A percentile compares a stretch with the other conserved stretches of the same genome.
These are phyloP conservation scores for Ondatra zibethicus DNA, from an alignment of 2,113 vertebrate genomes.

Conservation along the genomic window DNA sequence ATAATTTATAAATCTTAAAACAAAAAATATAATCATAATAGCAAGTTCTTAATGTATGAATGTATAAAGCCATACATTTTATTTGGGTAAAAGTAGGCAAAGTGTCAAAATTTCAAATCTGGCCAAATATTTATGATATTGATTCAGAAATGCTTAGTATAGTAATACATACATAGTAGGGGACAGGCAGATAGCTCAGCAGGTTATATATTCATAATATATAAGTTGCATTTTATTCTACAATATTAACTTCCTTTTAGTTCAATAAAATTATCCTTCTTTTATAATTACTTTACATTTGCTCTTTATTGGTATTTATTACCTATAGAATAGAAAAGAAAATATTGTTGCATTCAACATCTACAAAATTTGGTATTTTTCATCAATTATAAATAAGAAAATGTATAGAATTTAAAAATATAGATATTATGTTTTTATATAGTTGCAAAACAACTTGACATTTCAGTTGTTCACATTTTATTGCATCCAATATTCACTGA, in stretches of 20 bases:
- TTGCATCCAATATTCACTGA: neutral
- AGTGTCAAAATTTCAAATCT: neutral
- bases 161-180: neutral
- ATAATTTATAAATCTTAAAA: slow-evolving; percentile 17
- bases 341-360: neutral
- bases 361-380: neutral
- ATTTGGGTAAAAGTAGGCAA: neutral
- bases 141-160: neutral
- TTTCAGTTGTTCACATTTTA: slow-evolving; percentile 9
- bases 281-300: neutral
- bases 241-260: neutral
- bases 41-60: neutral
- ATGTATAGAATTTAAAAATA: neutral
- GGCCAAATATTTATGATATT: neutral
- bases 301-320: neutral
- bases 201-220: neutral
- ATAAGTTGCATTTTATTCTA: neutral
- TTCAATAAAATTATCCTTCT: neutral
- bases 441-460: neutral
- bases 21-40: neutral
- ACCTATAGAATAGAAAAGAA: neutral
- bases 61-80: neutral
- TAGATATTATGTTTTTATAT: neutral
- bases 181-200: neutral
- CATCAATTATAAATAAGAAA: neutral